Evolutionary conservation across 2,888 invertebrate species (phyloP), one percentile per base, ranked within the genome.

Genomic region (Synergus itoensis): DNA sequence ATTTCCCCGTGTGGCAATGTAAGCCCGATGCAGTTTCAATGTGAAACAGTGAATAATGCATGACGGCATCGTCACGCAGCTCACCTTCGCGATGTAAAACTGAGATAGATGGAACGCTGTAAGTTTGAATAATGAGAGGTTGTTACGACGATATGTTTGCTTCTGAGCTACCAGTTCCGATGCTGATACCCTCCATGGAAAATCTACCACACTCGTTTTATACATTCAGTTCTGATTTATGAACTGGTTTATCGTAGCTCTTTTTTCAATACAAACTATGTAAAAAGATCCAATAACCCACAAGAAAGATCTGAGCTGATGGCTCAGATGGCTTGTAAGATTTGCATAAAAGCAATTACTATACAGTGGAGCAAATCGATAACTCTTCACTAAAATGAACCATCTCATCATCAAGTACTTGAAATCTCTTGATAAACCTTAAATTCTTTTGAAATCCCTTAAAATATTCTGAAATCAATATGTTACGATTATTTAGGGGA

Each of bases 111-210:
- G 86, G 89, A 85, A 90, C 89, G 89, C 87, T 87, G 86, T 87
- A 88, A 88, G 90, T 89, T 90, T 90, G 90, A 90, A 89, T 90
- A 90, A 90, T 89, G 89, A 89, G 88, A 84, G 84, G 81, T 83
- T 84, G 86, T 86, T 86, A 88, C 87, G 89, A 89, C 85, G 87
- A 89, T 88, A 88, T 86, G 86, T 85, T 62, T 86, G 69, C 60
- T 69, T 36, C 73, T 36, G 73, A 85, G 84, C 82, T 85, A 79
- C 86, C 82, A 80, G 48, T 62, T 79, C 48, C 36, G 69, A 69
- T 77, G 48, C 64, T 41, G 64, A 77, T 65, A 77, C 78, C 81
- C 82, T 80, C 81, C 65, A 60, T 84, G 79, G 81, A 85, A 83
- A 88, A 87, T 85, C 78, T 78, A 76, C 78, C 63, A 82, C 48